Conservation (phyloP, 2,888 invertebrate species). For the Tenodera sinensis region DNA sequence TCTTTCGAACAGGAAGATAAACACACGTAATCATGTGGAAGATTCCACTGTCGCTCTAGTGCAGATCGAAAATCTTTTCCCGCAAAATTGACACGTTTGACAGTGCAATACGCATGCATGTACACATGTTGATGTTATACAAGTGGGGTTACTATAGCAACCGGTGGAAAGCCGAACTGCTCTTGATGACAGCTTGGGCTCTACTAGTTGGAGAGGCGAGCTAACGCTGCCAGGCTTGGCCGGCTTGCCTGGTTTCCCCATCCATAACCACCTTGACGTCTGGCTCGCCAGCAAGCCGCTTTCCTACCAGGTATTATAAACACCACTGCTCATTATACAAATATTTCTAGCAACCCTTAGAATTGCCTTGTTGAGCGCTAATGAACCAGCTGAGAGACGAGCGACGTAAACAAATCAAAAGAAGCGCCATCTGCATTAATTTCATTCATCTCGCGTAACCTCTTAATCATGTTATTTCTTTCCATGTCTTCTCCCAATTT, state of each 20-base stretch:
- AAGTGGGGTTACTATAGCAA: not conserved
- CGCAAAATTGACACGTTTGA: not conserved
- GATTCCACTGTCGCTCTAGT: too few relatives aligned
- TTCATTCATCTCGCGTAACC: not conserved
- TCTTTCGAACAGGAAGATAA: not conserved
- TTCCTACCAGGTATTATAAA: not conserved
- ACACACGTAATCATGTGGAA: too few relatives aligned
- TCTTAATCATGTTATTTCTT: too few relatives aligned
- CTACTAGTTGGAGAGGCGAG: not conserved
- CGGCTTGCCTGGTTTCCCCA: not conserved
- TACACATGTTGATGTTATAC: not conserved
- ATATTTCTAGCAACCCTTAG: not conserved
- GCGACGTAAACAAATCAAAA: not conserved
- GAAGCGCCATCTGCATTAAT: not conserved
- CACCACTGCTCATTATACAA: not conserved
- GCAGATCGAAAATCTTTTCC: not conserved
- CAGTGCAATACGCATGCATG: not conserved
- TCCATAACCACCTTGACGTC: not conserved
- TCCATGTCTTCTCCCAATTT: too few relatives aligned
- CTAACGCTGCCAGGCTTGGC: not conserved
- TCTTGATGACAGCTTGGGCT: not conserved
- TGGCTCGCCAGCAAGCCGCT: not conserved
- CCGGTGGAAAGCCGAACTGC: not conserved
- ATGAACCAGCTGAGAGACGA: not conserved
- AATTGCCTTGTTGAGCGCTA: not conserved